Conservation (phyloP, 2,113 vertebrate genomes). For the Rhagologus leucostigma region DNA sequence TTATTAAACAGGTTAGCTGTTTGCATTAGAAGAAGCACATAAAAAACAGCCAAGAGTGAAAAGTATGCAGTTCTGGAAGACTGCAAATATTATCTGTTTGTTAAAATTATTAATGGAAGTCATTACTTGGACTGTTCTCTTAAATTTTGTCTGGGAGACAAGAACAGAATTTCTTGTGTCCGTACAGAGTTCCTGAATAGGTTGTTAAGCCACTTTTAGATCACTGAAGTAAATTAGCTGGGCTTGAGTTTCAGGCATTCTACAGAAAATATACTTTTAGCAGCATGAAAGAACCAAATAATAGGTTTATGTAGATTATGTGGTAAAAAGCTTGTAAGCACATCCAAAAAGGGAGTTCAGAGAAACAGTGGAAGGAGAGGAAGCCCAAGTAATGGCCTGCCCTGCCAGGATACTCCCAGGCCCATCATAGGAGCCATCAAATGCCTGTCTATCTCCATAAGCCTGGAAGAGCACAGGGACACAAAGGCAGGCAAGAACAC, state of each 20-base stretch:
- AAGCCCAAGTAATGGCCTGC: not conserved
- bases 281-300: not conserved
- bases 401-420: not conserved
- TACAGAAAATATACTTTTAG: not conserved
- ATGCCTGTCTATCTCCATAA: not conserved
- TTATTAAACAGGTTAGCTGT: not conserved
- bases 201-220: not conserved
- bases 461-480: not conserved
- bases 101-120: conserved; percentile 22
- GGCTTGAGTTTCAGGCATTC: not conserved
- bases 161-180: not conserved
- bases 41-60: not conserved
- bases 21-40: not conserved
- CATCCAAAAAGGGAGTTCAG: not conserved
- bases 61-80: not conserved
- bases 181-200: not conserved
- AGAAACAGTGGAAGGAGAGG: not conserved
- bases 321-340: not conserved
- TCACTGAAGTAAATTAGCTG: not conserved
- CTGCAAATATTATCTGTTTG: not conserved
- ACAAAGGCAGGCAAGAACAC: not conserved
- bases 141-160: not conserved
- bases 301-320: not conserved
- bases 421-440: not conserved
- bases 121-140: not conserved